phyloP scores from a whole-genome alignment of 2,888 invertebrate genomes.

The Platynereis dumerilii region DNA sequence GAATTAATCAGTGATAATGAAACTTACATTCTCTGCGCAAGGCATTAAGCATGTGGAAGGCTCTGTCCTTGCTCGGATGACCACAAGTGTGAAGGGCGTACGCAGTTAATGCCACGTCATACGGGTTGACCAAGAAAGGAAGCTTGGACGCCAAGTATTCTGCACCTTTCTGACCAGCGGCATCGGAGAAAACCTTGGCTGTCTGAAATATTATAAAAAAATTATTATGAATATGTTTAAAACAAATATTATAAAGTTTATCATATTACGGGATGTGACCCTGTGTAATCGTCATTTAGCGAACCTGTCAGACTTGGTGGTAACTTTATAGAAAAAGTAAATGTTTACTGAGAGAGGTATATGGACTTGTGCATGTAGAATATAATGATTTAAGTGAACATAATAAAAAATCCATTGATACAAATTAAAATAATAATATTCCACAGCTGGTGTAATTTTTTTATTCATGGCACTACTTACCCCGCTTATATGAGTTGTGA shows the following conservation, averaged over 20 bases:
- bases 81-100: conserved; percentile 73
- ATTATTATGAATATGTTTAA: background rate
- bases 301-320: too few relatives aligned
- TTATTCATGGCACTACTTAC: conserved; percentile 28
- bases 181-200: conserved; percentile 37
- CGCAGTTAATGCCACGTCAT: conserved; percentile 86
- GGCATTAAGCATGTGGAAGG: conserved; percentile 27
- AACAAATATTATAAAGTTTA: too few relatives aligned
- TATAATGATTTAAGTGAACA: too few relatives aligned
- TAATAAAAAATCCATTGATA: too few relatives aligned
- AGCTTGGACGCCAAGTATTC: conserved; percentile 45
- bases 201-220: background rate
- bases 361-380: too few relatives aligned
- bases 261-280: too few relatives aligned
- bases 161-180: conserved; percentile 45
- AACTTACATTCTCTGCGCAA: background rate
- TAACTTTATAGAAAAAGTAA: too few relatives aligned
- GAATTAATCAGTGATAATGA: too few relatives aligned
- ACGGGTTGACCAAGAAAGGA: conserved; percentile 69
- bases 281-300: too few relatives aligned
- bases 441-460: too few relatives aligned
- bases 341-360: too few relatives aligned
- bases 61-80: conserved; percentile 31
- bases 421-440: too few relatives aligned
- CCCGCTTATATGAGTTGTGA: conserved; percentile 32